These are phyloP conservation scores for Syncerus caffer DNA, from an alignment of 2,797 vertebrate genomes.

Conservation along the genomic window DNA sequence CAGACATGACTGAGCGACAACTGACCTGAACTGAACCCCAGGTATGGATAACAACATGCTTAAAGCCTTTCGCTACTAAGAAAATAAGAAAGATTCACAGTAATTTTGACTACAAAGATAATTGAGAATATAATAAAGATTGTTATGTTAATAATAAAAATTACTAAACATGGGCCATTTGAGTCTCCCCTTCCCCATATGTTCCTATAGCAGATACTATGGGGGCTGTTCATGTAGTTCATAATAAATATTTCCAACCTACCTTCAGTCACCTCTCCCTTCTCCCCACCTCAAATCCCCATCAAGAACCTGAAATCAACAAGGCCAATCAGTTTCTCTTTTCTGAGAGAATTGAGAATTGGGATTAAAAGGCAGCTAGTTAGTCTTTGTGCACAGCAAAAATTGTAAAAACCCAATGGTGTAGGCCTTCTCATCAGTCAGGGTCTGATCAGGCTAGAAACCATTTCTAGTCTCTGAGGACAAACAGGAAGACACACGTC, in stretches of 20 bases:
- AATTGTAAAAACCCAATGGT: not conserved
- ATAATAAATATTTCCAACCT: not conserved
- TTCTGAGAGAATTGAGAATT: not conserved
- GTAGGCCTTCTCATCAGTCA: not conserved
- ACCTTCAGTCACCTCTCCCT: not conserved
- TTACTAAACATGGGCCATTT: not conserved
- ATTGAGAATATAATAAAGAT: not conserved
- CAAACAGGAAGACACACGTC: not conserved
- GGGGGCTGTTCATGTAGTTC: not conserved
- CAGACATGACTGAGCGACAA: no score
- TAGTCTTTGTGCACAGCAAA: not conserved
- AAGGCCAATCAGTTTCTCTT: not conserved
- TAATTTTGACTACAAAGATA: not conserved
- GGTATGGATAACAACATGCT: not conserved
- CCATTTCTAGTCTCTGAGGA: not conserved
- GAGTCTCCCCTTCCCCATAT: not conserved
- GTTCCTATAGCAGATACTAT: not conserved
- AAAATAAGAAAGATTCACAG: not conserved
- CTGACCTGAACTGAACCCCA: not conserved
- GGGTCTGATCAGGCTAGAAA: not conserved
- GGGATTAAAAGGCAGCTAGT: not conserved
- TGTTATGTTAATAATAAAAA: not conserved
- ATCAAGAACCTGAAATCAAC: not conserved
- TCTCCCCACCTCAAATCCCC: not conserved
- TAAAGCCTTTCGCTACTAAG: not conserved